Conservation (phyloP, 2,888 invertebrate genomes). For the Dinocampus coccinellae region DNA sequence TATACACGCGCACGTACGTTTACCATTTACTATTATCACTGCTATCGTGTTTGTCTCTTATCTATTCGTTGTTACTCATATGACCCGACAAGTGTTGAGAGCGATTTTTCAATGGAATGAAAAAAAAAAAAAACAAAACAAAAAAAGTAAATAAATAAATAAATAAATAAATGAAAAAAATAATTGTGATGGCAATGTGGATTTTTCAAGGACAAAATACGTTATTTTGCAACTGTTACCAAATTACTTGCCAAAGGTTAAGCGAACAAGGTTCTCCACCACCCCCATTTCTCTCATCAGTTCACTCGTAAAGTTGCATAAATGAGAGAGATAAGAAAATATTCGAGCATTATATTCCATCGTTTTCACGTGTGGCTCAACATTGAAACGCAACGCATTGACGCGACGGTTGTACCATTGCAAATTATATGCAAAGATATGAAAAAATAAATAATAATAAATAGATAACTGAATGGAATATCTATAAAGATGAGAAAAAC, state of each 20-base stretch:
- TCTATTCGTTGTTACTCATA: neutral
- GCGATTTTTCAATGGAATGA: neutral
- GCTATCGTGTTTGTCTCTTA: neutral
- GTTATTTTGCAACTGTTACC: conserved; percentile 13
- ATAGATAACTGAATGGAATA: neutral
- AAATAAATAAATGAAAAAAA: no score
- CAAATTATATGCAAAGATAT: no score
- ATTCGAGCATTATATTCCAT: neutral
- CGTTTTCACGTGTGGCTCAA: conserved; percentile 48
- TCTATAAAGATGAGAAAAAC: neutral
- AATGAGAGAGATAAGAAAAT: neutral
- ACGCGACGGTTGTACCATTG: conserved; percentile 44
- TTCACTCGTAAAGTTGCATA: neutral
- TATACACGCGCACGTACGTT: conserved; percentile 12
- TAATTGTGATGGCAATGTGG: neutral
- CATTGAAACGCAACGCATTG: conserved; percentile 45
- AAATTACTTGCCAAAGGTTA: conserved; percentile 30
- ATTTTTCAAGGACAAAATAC: conserved; percentile 17
- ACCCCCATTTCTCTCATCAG: neutral
- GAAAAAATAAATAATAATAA: conserved; percentile 5
- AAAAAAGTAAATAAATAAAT: no score
- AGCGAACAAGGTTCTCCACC: neutral
- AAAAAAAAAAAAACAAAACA: neutral
- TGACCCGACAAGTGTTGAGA: neutral
- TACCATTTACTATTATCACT: neutral